phyloP scores from a whole-genome alignment of 1,140 invertebrate species.

The Halesus radiatus region DNA sequence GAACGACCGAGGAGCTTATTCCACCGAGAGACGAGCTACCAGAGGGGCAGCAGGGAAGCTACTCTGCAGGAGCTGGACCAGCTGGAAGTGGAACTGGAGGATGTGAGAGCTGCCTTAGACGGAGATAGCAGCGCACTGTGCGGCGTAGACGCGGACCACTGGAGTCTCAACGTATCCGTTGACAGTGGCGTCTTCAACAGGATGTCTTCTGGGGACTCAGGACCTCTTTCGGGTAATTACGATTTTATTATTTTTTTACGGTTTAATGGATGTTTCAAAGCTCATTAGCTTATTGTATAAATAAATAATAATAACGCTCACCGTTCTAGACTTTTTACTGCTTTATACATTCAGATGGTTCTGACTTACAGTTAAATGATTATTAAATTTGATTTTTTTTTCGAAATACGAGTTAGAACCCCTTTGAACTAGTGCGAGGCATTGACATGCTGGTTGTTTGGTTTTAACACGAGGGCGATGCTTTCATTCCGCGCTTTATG shows the following conservation, averaged over 20 bases:
- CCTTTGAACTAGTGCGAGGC: too few species aligned
- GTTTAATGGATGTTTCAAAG: too few species aligned
- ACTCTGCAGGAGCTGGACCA: constrained; percentile 61
- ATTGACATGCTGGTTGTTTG: too few species aligned
- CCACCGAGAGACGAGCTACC: constrained; percentile 37
- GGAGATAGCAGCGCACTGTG: constrained; percentile 67
- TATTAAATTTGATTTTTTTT: too few species aligned
- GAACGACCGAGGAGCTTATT: constrained; percentile 49
- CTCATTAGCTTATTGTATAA: too few species aligned
- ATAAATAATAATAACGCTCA: too few species aligned
- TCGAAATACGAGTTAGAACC: too few species aligned
- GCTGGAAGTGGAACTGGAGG: constrained; percentile 68
- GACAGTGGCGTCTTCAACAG: constrained; percentile 72
- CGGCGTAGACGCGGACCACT: constrained; percentile 65
- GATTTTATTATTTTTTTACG: not conserved
- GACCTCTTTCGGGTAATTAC: constrained; percentile 66
- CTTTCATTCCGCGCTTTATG: too few species aligned
- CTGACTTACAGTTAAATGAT: too few species aligned
- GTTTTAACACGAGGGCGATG: too few species aligned
- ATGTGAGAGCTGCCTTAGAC: constrained; percentile 68
- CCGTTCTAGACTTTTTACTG: too few species aligned
- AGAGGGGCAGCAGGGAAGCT: constrained; percentile 43
- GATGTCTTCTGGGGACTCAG: constrained; percentile 71
- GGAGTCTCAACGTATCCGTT: constrained; percentile 69
- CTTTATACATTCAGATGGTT: too few species aligned